Conservation (phyloP, 2,113 vertebrate genomes). For the Perca fluviatilis region DNA sequence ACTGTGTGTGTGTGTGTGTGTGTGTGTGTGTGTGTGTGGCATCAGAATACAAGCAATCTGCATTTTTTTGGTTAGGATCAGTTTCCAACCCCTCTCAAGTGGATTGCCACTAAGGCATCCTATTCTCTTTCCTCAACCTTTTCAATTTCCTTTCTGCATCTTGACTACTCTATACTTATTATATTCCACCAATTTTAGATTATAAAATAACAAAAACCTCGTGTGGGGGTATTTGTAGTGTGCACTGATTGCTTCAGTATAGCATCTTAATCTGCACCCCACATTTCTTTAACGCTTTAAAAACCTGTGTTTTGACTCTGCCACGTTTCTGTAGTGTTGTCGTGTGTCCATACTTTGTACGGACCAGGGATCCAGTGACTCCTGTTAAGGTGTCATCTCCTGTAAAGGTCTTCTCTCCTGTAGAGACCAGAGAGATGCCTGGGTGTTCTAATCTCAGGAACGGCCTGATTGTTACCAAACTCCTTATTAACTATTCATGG, state of each 20-base stretch:
- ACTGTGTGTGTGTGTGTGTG: conserved; percentile 22
- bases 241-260: background rate
- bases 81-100: conserved; percentile 78
- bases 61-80: conserved; percentile 76
- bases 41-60: conserved; percentile 72
- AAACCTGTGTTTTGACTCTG: background rate
- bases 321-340: background rate
- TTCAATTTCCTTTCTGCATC: conserved; percentile 7
- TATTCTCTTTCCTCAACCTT: conserved; percentile 68
- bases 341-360: background rate
- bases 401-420: conserved; percentile 31
- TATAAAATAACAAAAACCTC: background rate
- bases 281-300: conserved; percentile 1
- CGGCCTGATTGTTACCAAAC: conserved; percentile 80
- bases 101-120: conserved; percentile 68
- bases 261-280: background rate
- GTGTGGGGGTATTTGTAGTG: background rate
- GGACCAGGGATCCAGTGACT: conserved; percentile 40
- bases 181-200: background rate
- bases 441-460: conserved; percentile 71
- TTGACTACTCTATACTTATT: background rate
- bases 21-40: conserved; percentile 43
- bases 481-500: conserved; percentile 84
- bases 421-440: conserved; percentile 25
- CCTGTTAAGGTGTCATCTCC: conserved; percentile 35